Base-by-base conservation (phyloP, 2,113 vertebrate genomes). In the Brienomyrus brachyistius region DNA sequence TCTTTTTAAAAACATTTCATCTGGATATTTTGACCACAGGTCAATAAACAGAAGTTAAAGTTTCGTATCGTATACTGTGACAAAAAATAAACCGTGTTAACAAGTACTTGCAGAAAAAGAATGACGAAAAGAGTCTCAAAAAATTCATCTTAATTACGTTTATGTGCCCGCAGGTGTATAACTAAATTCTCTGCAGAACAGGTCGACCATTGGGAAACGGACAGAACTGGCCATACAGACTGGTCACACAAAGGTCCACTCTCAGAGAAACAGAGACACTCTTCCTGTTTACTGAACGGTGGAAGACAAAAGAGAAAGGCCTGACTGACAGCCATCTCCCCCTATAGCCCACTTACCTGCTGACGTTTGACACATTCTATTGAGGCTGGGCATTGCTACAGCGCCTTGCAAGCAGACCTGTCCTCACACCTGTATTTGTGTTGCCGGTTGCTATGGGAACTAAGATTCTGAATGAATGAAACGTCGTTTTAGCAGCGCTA, bases 371-470 rank as follows among this genome's bases (percentile, higher is more conserved):
- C 90, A 90, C 51, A 7, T 84, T 15, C 89, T 48, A 40, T 89
- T 87, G 23, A 80, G n/a, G 87, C 27, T 59, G 87, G 52, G 19
- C 7, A 19, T 35, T 66, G 35, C 23, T 40, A 86, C 82, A 90
- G 80, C 70, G 4, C 43, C 74, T 40, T 77, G 91, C 35, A 92
- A 93, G 93, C 94, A 23, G 17, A 11, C 54, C 40, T 51, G 50
- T 62, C 88, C 88, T 77, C 88, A 89, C 91, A 95, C 92, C 88
- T 95, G 90, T 92, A 92, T 95, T 96, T 96, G 92, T 95, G 91
- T 94, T 94, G 90, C 89, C 88, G 84, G 92, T 93, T 93, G 77
- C 91, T 85, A 66, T 90, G 86, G 93, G 62, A 94, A 94, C 94
- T 84, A 70, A 77, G 87, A 87, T 77, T 89, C 48, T 89, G 35